Conservation (phyloP, 2,888 invertebrate species). For the Ceramica pisi region DNA sequence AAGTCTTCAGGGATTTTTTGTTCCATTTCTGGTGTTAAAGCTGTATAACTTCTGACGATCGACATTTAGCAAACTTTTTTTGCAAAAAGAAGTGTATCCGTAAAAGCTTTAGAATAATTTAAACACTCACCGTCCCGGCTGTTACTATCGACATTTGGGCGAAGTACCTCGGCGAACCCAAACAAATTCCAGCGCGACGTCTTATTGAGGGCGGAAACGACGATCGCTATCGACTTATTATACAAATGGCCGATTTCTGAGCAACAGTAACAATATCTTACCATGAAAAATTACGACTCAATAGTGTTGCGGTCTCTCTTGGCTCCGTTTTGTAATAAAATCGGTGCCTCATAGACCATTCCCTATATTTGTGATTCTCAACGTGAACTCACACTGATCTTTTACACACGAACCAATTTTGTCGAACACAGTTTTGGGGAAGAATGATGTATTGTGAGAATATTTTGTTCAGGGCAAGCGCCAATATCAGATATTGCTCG, state of each 20-base stretch:
- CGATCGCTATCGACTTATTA: constrained; percentile 87
- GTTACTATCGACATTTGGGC: constrained; percentile 62
- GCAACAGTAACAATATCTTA: constrained; percentile 83
- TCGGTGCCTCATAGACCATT: constrained; percentile 76
- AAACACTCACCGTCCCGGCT: constrained; percentile 62
- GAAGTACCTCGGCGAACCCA: constrained; percentile 72
- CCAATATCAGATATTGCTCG: constrained; percentile 62
- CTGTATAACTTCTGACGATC: constrained; percentile 58
- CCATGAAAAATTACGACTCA: constrained; percentile 83
- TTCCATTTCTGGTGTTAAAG: constrained; percentile 68
- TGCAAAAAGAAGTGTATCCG: constrained; percentile 50
- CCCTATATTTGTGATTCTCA: constrained; percentile 76
- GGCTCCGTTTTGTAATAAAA: constrained; percentile 82
- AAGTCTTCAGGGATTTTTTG: constrained; percentile 74
- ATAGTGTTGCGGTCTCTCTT: constrained; percentile 80
- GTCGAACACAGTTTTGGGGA: constrained; percentile 65
- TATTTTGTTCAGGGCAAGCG: constrained; percentile 55
- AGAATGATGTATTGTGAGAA: constrained; percentile 67
- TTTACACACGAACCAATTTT: constrained; percentile 76
- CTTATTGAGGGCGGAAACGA: constrained; percentile 79
- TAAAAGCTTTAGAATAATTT: constrained; percentile 66
- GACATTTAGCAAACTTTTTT: constrained; percentile 50
- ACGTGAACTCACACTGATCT: constrained; percentile 71
- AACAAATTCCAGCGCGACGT: constrained; percentile 77
- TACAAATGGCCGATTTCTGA: constrained; percentile 86